Base-by-base conservation (phyloP, 2,113 vertebrate genomes). In the Rynchops niger region DNA sequence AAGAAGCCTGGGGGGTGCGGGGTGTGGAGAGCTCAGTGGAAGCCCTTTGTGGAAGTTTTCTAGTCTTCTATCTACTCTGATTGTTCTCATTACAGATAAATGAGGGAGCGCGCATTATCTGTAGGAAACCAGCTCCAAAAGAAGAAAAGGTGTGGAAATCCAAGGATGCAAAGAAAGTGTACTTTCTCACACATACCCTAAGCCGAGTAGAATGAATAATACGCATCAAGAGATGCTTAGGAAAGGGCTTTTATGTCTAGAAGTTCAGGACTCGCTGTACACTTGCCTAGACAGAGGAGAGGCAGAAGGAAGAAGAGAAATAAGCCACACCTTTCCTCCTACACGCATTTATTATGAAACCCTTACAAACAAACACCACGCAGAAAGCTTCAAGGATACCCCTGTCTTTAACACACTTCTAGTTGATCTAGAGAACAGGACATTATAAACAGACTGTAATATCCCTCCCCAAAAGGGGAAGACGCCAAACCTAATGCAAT, bases 171-270 rank as follows among this genome's bases (percentile, higher is more conserved):
- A 95, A 93, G 82, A 82, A 92, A 97, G 90, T 40, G n/a, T 84
- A 94, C 96, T 96, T 96, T 88, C 82, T 93, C 77, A 15, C 78
- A 86, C n/a, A 8, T 89, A 95, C 67, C 93, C 66, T 82, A 97
- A 96, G 83, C 96, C 85, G 95, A 94, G 84, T 72, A 96, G 86
- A 95, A 96, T 25, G 62, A 97, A 84, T 92, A 88, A 96, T 82
- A 94, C 22, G 58, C 82, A 97, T 95, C 79, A 91, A 96, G 90
- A 97, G 94, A 80, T 77, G 45, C 90, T 97, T 95, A 96, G 83
- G 96, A 96, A 97, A 97, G 97, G 66, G 59, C 38, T 93, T 88
- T 90, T 78, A 52, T 96, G 86, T 45, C 88, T 97, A 91, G 97
- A 97, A 74, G 53, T 80, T 85, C 70, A 82, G 53, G 84, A 97